Evolutionary conservation across 2,797 vertebrate species (phyloP).

Genomic region (Stomatorhinus walkeri): DNA sequence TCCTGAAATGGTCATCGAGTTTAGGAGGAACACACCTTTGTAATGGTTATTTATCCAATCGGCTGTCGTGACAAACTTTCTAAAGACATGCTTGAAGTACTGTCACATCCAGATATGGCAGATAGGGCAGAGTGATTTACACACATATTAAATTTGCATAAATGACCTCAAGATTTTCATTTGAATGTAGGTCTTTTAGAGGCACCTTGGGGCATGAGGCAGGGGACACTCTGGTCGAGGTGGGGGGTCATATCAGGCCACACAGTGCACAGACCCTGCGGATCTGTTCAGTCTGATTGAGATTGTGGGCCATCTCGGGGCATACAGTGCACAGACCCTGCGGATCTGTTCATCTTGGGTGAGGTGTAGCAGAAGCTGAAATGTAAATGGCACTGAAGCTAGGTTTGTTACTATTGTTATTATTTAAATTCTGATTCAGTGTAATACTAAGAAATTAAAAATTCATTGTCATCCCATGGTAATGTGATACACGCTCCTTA

Average conservation of each 20-base stretch:
- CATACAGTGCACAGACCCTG: not conserved
- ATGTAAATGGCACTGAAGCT: not conserved
- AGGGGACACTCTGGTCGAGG: not conserved
- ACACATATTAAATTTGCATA: not conserved
- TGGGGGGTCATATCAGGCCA: not conserved
- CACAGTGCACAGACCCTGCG: not conserved
- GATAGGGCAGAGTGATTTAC: constrained; percentile 25
- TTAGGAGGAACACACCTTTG: not conserved
- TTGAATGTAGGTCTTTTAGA: not conserved
- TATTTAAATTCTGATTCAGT: not conserved
- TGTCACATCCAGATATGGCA: constrained; percentile 42
- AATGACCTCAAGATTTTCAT: not conserved
- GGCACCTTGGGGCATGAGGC: not conserved
- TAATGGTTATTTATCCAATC: not conserved
- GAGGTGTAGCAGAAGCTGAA: not conserved
- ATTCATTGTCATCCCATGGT: not conserved
- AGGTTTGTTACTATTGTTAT: not conserved
- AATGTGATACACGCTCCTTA: not conserved
- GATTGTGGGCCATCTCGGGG: not conserved
- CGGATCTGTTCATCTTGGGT: not conserved
- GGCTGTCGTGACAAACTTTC: not conserved
- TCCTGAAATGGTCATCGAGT: not conserved
- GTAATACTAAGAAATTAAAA: not conserved
- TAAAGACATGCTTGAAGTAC: constrained; percentile 22
- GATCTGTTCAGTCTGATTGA: too few relatives aligned